A percentile compares a stretch with the other conserved stretches of the same genome.
Conservation (phyloP, 2,888 invertebrate genomes). For the Sphaerophoria rueppellii region DNA sequence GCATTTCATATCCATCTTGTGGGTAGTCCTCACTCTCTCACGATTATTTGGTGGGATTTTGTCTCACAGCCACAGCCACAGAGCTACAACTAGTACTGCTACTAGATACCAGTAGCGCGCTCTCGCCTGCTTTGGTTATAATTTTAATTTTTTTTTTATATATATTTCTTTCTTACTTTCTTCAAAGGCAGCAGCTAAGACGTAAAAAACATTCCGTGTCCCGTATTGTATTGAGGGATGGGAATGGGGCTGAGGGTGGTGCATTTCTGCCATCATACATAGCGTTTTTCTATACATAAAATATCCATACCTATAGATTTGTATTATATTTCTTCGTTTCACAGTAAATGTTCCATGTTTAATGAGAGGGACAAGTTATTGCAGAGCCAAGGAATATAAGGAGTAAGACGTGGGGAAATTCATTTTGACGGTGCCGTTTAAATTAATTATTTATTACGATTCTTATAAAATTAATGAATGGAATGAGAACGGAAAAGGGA, state of each 20-base stretch:
- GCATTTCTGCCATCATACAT: conserved; percentile 56
- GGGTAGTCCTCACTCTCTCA: conserved; percentile 48
- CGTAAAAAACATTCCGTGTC: conserved; percentile 59
- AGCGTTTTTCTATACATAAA: conserved; percentile 28
- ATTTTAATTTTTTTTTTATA: conserved; percentile 17
- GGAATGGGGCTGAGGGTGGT: conserved; percentile 62
- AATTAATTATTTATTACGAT: conserved; percentile 81
- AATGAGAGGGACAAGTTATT: conserved; percentile 73
- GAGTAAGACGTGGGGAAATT: conserved; percentile 65
- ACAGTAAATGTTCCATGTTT: conserved; percentile 71
- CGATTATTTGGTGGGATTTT: conserved; percentile 60
- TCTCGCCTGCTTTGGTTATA: conserved; percentile 15
- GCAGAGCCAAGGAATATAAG: conserved; percentile 43
- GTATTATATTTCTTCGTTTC: conserved; percentile 43
- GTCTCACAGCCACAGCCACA: conserved; percentile 27
- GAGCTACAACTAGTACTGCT: conserved; percentile 59
- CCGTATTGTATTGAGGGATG: conserved; percentile 26
- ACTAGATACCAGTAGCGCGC: conserved; percentile 66
- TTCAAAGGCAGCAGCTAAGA: conserved; percentile 51
- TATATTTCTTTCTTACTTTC: conserved; percentile 26
- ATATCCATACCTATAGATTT: conserved; percentile 40
- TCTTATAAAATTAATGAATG: conserved; percentile 81
- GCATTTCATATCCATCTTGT: conserved; percentile 42
- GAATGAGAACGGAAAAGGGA: conserved; percentile 76
- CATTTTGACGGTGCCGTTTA: conserved; percentile 77